These are phyloP conservation scores for Grammomys dolichurus DNA, from an alignment of 2,113 vertebrate genomes.

Conservation along the genomic window DNA sequence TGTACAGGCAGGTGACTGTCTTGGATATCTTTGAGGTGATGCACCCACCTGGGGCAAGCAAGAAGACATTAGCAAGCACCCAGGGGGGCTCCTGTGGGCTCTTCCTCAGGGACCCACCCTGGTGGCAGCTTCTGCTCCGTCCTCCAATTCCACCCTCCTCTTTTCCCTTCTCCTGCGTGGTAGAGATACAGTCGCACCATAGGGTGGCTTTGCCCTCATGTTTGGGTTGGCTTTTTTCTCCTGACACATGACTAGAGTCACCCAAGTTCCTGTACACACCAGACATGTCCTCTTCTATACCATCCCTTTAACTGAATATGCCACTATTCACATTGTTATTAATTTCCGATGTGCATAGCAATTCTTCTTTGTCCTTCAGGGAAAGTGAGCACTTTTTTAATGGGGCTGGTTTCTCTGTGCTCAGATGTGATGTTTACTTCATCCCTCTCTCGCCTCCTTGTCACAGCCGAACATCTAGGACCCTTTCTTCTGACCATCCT, in stretches of 20 bases:
- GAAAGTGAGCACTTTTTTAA: neutral
- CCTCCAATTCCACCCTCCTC: neutral
- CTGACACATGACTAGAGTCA: too few relatives aligned
- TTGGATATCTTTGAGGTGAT: neutral
- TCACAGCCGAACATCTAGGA: too few relatives aligned
- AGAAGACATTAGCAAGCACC: neutral
- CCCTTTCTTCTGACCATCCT: neutral
- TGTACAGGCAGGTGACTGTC: rapidly evolving
- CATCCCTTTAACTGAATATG: neutral
- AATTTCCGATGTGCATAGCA: neutral
- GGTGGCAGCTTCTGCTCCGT: rapidly evolving
- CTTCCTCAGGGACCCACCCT: neutral
- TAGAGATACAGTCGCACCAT: neutral
- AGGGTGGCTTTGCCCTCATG: neutral
- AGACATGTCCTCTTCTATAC: neutral
- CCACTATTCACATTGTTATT: too few relatives aligned
- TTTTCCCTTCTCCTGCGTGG: neutral
- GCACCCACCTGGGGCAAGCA: too few relatives aligned
- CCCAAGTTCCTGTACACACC: neutral
- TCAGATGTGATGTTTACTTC: neutral
- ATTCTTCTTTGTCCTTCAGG: neutral
- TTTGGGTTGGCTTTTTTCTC: neutral
- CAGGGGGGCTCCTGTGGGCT: neutral
- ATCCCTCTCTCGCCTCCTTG: neutral
- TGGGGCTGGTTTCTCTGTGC: neutral